These are phyloP conservation scores for Calosoma granatense DNA, from an alignment of 1,140 invertebrate genomes.

Conservation along the genomic window DNA sequence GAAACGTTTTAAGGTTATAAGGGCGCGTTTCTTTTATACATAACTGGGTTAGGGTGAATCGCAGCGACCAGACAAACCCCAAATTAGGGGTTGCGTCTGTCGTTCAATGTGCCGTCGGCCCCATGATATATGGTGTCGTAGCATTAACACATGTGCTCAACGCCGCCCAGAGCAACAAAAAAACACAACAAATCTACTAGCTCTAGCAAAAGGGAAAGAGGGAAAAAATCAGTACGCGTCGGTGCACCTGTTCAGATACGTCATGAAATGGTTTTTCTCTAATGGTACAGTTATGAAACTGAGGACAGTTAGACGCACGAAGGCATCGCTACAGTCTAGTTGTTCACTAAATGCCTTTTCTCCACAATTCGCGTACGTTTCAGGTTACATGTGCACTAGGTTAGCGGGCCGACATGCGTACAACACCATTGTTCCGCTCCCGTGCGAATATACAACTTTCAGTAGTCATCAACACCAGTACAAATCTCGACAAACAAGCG, in stretches of 20 bases:
- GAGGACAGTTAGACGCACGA: not conserved
- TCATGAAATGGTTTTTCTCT: not conserved
- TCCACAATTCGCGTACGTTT: too few species aligned
- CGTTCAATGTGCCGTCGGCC: too few species aligned
- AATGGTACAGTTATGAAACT: not conserved
- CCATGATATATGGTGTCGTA: not conserved
- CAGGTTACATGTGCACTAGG: not conserved
- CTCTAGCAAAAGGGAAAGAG: not conserved
- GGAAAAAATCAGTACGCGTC: not conserved
- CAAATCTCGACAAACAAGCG: too few species aligned
- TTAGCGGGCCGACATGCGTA: not conserved
- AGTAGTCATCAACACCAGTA: too few species aligned
- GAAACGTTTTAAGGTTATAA: conserved; percentile 7
- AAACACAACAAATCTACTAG: not conserved
- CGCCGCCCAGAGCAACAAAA: not conserved
- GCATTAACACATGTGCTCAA: conserved; percentile 1
- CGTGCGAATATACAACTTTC: too few species aligned
- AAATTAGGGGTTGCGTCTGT: conserved; percentile 5
- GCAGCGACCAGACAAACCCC: not conserved
- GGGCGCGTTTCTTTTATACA: conserved; percentile 5
- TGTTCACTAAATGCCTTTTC: too few species aligned
- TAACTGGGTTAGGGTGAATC: not conserved
- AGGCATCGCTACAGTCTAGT: not conserved
- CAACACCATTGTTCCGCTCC: too few species aligned
- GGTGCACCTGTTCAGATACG: not conserved